Evolutionary conservation across 2,113 vertebrate species (phyloP).

Genomic region (Verasper variegatus): DNA sequence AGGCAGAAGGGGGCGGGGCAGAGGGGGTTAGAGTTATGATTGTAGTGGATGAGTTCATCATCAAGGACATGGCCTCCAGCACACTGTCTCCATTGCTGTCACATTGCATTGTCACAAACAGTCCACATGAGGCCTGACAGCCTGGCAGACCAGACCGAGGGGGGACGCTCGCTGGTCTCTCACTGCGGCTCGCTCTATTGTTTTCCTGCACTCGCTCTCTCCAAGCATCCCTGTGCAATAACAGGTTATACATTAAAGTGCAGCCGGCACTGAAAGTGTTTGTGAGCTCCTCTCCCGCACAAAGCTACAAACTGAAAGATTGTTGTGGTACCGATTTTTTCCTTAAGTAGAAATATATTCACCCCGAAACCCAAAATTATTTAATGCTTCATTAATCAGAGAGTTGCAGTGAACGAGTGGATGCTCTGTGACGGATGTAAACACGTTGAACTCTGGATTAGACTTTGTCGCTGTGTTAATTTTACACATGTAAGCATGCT

Average conservation of each 20-base stretch:
- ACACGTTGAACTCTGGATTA: background rate
- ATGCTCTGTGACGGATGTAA: background rate
- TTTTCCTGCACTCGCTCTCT: slow-evolving; percentile 30
- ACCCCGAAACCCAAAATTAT: too few species aligned
- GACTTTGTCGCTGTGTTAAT: slow-evolving; percentile 14
- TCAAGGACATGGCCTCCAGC: slow-evolving; percentile 77
- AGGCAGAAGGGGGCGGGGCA: slow-evolving; percentile 1
- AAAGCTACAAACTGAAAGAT: background rate
- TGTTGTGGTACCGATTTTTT: too few species aligned
- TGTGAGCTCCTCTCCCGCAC: background rate
- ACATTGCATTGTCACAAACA: slow-evolving; percentile 72
- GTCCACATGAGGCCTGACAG: slow-evolving; percentile 66
- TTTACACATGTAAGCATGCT: background rate
- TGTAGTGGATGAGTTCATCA: slow-evolving; percentile 69
- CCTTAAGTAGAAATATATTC: too few species aligned
- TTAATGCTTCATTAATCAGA: too few species aligned
- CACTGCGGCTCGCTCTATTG: slow-evolving; percentile 34
- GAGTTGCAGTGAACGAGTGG: too few species aligned
- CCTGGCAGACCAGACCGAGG: slow-evolving; percentile 52
- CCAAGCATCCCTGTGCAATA: slow-evolving; percentile 11
- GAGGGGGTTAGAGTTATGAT: slow-evolving; percentile 50
- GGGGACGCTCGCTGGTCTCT: slow-evolving; percentile 30
- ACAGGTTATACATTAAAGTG: slow-evolving; percentile 30
- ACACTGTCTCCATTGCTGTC: slow-evolving; percentile 75
- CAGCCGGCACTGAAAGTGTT: background rate